These are phyloP conservation scores for Zalophus californianus DNA, from an alignment of 2,797 vertebrate genomes.

Conservation along the genomic window DNA sequence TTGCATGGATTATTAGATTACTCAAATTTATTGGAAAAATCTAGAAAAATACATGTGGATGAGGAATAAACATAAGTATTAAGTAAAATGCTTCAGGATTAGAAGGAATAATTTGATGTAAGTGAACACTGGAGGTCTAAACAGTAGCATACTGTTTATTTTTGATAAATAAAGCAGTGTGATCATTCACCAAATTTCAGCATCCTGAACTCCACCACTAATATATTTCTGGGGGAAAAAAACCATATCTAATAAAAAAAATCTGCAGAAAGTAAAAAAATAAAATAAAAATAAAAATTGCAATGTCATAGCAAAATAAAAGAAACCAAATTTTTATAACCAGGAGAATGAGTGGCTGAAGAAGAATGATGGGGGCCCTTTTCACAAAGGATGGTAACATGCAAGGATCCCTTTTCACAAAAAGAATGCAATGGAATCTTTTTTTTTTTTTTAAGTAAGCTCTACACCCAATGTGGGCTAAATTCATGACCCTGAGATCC, in stretches of 20 bases:
- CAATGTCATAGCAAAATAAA: background rate
- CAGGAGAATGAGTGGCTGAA: background rate
- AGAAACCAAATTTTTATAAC: background rate
- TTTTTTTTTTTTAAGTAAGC: background rate
- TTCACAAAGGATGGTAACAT: background rate
- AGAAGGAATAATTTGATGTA: slow-evolving; percentile 23
- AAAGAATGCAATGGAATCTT: background rate
- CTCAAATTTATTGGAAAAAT: background rate
- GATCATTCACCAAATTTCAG: background rate
- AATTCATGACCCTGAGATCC: background rate
- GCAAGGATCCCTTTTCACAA: background rate
- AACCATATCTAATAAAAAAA: background rate
- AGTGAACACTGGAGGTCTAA: slow-evolving; percentile 23
- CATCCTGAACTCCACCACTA: background rate
- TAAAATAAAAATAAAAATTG: background rate
- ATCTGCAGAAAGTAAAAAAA: background rate
- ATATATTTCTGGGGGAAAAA: background rate
- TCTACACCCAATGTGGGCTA: background rate
- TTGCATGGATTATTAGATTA: background rate
- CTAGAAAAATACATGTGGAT: slow-evolving; percentile 16
- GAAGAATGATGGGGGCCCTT: background rate
- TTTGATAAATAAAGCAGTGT: background rate
- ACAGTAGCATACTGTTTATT: background rate
- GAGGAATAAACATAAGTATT: background rate
- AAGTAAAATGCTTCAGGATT: slow-evolving; percentile 31